Evolutionary conservation across 1,140 invertebrate species (phyloP).

Genomic region (Doryteuthis pealeii): DNA sequence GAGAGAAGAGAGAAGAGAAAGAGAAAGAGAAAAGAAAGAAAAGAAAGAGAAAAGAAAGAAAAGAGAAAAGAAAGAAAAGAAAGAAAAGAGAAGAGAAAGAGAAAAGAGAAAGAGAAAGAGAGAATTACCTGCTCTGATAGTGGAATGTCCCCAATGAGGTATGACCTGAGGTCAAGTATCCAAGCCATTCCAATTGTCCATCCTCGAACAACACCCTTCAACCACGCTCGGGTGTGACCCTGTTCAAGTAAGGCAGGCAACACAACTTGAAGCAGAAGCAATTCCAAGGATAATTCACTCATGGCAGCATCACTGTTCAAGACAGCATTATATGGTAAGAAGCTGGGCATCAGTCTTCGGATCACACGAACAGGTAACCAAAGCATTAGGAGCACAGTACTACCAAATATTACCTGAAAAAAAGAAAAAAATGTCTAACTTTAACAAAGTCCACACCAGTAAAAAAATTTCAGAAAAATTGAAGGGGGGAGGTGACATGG

Average conservation of each 20-base stretch:
- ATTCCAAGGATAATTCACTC: slow-evolving; percentile 87
- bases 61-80: too few species aligned
- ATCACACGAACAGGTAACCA: slow-evolving; percentile 91
- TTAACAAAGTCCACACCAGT: too few species aligned
- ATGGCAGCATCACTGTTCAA: slow-evolving; percentile 72
- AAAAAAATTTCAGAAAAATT: too few species aligned
- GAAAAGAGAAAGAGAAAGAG: too few species aligned
- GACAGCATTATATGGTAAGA: slow-evolving; percentile 90
- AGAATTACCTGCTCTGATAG: slow-evolving; percentile 35
- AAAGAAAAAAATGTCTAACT: too few species aligned
- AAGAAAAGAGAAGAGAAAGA: too few species aligned
- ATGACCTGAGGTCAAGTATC: slow-evolving; percentile 83
- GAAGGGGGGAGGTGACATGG: too few species aligned
- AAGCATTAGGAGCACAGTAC: slow-evolving; percentile 91
- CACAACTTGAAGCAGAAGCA: slow-evolving; percentile 93
- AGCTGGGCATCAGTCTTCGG: slow-evolving; percentile 78
- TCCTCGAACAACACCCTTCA: slow-evolving; percentile 80
- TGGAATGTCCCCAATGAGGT: slow-evolving; percentile 71
- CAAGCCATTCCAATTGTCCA: slow-evolving; percentile 90
- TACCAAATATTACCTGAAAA: slow-evolving; percentile 77
- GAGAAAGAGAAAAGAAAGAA: too few species aligned
- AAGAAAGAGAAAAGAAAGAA: too few species aligned
- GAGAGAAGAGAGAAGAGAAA: too few species aligned
- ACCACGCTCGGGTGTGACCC: slow-evolving; percentile 88
- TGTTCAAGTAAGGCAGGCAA: slow-evolving; percentile 94